These are phyloP conservation scores for Albula goreensis DNA, from an alignment of 2,113 vertebrate species.

Conservation along the genomic window DNA sequence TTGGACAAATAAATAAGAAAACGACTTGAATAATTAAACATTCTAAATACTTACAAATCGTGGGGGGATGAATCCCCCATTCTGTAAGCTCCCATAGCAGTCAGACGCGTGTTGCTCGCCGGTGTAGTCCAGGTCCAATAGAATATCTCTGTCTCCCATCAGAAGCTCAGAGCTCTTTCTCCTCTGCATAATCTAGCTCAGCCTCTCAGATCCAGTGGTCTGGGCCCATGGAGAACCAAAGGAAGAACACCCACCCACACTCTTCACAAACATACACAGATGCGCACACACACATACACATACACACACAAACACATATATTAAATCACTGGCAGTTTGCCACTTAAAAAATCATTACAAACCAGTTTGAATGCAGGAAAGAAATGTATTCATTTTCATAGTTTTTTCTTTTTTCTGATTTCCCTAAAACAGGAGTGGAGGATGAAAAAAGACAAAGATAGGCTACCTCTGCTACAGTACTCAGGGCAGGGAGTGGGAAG, in stretches of 20 bases:
- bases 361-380: neutral
- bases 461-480: slow-evolving; percentile 36
- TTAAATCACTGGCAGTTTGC: neutral
- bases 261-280: neutral
- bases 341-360: neutral
- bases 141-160: slow-evolving; percentile 61
- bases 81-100: slow-evolving; percentile 64
- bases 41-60: slow-evolving; percentile 65
- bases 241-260: neutral
- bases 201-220: neutral
- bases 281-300: slow-evolving; percentile 10
- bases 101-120: slow-evolving; percentile 52
- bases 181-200: slow-evolving; percentile 58
- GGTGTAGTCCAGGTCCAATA: slow-evolving; percentile 61
- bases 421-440: slow-evolving; percentile 8
- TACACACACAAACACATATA: slow-evolving; percentile 2
- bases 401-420: neutral
- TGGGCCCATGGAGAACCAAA: neutral
- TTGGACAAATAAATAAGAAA: neutral
- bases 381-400: slow-evolving; percentile 12
- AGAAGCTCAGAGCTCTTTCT: slow-evolving; percentile 55
- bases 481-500: slow-evolving; percentile 23
- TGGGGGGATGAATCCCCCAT: slow-evolving; percentile 60
- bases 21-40: neutral
- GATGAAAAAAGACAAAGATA: neutral